phyloP scores from a whole-genome alignment of 2,797 vertebrate species.

The Iguana delicatissima region DNA sequence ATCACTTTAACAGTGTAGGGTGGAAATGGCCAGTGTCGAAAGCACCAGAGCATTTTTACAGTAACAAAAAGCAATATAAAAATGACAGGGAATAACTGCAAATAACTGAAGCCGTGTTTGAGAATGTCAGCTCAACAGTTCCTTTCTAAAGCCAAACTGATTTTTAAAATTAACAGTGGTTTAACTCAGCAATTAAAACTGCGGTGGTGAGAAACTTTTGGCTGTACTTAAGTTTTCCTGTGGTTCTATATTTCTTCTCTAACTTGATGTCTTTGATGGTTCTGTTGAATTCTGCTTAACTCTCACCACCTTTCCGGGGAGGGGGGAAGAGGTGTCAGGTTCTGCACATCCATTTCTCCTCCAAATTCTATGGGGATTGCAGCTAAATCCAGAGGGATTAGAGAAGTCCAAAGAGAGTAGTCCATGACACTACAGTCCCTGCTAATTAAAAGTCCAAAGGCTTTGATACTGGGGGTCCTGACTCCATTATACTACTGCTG shows the following conservation, averaged over 20 bases:
- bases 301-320: no score
- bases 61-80: neutral
- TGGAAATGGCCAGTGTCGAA: neutral
- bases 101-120: neutral
- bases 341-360: neutral
- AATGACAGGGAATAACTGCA: neutral
- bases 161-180: neutral
- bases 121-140: neutral
- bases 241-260: neutral
- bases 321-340: no score
- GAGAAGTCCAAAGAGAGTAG: no score
- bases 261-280: neutral
- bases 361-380: no score
- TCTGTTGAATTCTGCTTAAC: neutral
- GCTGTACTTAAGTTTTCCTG: neutral
- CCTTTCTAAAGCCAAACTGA: neutral
- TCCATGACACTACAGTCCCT: no score
- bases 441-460: no score
- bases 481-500: no score
- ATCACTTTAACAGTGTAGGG: no score
- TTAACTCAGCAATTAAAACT: neutral
- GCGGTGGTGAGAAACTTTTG: neutral
- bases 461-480: no score
- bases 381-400: no score
- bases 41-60: neutral